phyloP scores from a whole-genome alignment of 2,888 invertebrate species.

The Dysmachus trigonus region DNA sequence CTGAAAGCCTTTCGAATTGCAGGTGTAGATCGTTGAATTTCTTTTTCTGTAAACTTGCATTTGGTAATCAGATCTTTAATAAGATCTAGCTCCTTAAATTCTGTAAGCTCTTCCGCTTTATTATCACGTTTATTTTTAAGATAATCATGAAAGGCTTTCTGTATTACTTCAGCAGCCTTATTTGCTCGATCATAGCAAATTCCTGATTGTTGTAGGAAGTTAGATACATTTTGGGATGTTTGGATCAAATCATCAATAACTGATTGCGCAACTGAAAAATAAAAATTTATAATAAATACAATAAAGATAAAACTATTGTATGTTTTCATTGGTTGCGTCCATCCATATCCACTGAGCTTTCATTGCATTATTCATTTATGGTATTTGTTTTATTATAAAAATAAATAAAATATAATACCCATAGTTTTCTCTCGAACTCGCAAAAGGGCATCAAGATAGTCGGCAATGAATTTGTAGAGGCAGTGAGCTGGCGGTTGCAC shows the following conservation, averaged over 20 bases:
- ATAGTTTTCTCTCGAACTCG: conserved; percentile 69
- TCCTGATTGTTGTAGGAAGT: conserved; percentile 54
- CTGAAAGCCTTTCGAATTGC: conserved; percentile 59
- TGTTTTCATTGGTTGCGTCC: no score
- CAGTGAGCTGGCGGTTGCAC: conserved; percentile 69
- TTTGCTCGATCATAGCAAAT: conserved; percentile 56
- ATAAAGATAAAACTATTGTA: background rate
- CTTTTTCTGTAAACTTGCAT: conserved; percentile 58
- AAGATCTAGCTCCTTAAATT: conserved; percentile 57
- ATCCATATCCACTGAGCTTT: no score
- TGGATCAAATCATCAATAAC: conserved; percentile 58
- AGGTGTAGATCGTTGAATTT: conserved; percentile 57
- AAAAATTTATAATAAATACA: conserved; percentile 48
- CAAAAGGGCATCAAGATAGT: conserved; percentile 74
- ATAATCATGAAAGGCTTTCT: conserved; percentile 53
- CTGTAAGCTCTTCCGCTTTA: conserved; percentile 51
- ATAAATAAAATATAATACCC: conserved; percentile 52
- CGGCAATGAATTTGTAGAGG: conserved; percentile 73
- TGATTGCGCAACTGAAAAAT: conserved; percentile 56
- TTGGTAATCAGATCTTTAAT: conserved; percentile 58
- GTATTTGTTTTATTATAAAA: background rate
- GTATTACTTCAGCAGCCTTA: conserved; percentile 56
- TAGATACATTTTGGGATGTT: conserved; percentile 56
- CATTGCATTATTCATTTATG: no score
- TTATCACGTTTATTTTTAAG: conserved; percentile 55